Evolutionary conservation across 1,140 invertebrate genomes (phyloP).

Genomic region (Achatina immaculata): DNA sequence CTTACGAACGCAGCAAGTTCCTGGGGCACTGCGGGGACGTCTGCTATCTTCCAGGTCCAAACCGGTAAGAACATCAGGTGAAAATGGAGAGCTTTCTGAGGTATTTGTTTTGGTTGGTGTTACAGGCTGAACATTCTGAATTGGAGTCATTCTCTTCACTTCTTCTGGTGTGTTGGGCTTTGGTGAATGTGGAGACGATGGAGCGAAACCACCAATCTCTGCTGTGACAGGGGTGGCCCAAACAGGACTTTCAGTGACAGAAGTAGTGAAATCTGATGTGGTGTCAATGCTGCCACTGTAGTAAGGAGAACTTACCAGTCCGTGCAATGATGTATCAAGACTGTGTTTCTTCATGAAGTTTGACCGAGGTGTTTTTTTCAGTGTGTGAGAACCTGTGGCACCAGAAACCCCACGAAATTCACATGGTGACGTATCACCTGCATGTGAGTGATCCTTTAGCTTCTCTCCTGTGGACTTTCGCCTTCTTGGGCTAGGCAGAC

Average conservation of each 20-base stretch:
- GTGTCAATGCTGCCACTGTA: conserved; percentile 6
- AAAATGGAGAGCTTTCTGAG: not conserved
- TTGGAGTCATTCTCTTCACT: not conserved
- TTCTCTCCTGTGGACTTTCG: conserved; percentile 28
- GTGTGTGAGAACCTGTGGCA: not conserved
- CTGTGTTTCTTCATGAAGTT: conserved; percentile 41
- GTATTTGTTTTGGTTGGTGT: conserved; percentile 10
- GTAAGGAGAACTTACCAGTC: not conserved
- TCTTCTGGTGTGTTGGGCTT: conserved; percentile 1
- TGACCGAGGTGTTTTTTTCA: not conserved
- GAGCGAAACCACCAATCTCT: not conserved
- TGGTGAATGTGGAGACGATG: not conserved
- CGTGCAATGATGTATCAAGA: conserved; percentile 29
- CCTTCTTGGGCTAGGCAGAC: conserved; percentile 26
- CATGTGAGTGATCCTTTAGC: conserved; percentile 17
- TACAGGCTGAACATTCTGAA: conserved; percentile 1
- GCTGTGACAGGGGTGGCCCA: conserved; percentile 18
- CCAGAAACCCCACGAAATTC: not conserved
- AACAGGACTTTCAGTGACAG: not conserved
- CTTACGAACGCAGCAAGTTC: conserved; percentile 18
- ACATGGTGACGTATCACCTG: not conserved
- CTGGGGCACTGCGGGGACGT: conserved; percentile 52
- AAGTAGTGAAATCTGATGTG: not conserved
- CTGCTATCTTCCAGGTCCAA: conserved; percentile 7
- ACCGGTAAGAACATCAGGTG: conserved; percentile 29